phyloP scores from a whole-genome alignment of 2,888 invertebrate species.

The Cantharis nigra region DNA sequence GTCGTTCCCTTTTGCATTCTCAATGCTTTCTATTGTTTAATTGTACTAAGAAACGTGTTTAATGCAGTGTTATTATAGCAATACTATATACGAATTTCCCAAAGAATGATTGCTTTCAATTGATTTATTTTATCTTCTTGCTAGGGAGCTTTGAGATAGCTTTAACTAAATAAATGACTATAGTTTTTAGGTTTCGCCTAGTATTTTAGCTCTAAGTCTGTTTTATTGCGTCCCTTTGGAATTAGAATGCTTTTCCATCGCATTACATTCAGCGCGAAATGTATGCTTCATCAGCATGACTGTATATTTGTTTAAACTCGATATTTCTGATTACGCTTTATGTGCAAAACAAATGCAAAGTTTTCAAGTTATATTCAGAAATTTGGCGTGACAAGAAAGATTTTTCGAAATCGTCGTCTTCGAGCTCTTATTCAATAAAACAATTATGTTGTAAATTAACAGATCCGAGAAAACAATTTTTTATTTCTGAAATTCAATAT shows the following conservation, averaged over 20 bases:
- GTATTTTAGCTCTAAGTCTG: constrained; percentile 13
- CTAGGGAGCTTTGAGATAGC: constrained; percentile 13
- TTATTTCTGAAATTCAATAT: background rate
- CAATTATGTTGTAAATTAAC: background rate
- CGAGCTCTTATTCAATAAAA: background rate
- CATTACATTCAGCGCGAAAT: constrained; percentile 8
- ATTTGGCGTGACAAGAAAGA: background rate
- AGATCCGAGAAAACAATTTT: background rate
- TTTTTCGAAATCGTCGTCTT: background rate
- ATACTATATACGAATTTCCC: constrained; percentile 13
- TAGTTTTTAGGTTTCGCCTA: constrained; percentile 16
- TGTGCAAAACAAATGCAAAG: constrained; percentile 24
- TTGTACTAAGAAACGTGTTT: constrained; percentile 31
- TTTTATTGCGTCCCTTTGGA: constrained; percentile 16
- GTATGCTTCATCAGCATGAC: constrained; percentile 22
- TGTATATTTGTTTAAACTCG: constrained; percentile 16
- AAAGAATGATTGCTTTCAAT: constrained; percentile 18
- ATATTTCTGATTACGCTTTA: constrained; percentile 27
- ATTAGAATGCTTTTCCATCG: constrained; percentile 11
- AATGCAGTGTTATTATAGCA: constrained; percentile 17
- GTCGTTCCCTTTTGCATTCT: constrained; percentile 32
- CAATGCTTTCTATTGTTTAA: constrained; percentile 31
- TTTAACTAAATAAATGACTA: constrained; percentile 22
- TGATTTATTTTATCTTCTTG: constrained; percentile 18
- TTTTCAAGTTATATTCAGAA: background rate